These are phyloP conservation scores for Pristionchus entomophagus DNA, from an alignment of 2,888 invertebrate species.

Conservation along the genomic window DNA sequence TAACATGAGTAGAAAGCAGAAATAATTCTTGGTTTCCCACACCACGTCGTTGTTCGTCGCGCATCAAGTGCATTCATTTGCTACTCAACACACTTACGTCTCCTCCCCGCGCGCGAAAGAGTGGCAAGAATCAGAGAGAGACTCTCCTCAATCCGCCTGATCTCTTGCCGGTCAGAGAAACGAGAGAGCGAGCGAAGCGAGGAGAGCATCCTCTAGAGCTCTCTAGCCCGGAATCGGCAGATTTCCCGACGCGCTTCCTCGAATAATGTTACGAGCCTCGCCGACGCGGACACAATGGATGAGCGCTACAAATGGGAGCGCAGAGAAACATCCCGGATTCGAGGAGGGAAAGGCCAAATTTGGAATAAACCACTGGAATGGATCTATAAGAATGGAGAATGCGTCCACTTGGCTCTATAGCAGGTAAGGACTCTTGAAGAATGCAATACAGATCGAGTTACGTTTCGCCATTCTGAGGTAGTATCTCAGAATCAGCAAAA, in stretches of 20 bases:
- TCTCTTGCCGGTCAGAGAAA: too few species aligned
- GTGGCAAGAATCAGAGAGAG: not conserved
- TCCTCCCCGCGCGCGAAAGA: not conserved
- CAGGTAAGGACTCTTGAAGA: too few species aligned
- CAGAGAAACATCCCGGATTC: not conserved
- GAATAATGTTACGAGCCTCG: slow-evolving; percentile 34
- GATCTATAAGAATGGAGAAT: too few species aligned
- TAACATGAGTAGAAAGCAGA: too few species aligned
- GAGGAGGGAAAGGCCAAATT: too few species aligned
- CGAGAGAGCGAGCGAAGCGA: too few species aligned
- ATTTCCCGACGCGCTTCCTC: not conserved
- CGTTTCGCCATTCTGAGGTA: not conserved
- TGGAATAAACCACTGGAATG: too few species aligned
- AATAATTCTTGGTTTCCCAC: not conserved
- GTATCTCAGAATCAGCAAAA: too few species aligned
- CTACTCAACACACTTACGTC: slow-evolving; percentile 22
- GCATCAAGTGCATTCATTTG: not conserved
- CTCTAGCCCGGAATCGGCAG: not conserved
- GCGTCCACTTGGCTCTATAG: too few species aligned
- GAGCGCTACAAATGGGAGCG: not conserved
- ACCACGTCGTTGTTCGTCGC: not conserved
- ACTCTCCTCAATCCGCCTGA: too few species aligned
- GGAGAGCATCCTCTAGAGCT: not conserved
- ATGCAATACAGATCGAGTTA: too few species aligned
- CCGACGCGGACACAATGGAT: not conserved